Conservation (phyloP, 2,113 vertebrate species). For the Cottus gobio region DNA sequence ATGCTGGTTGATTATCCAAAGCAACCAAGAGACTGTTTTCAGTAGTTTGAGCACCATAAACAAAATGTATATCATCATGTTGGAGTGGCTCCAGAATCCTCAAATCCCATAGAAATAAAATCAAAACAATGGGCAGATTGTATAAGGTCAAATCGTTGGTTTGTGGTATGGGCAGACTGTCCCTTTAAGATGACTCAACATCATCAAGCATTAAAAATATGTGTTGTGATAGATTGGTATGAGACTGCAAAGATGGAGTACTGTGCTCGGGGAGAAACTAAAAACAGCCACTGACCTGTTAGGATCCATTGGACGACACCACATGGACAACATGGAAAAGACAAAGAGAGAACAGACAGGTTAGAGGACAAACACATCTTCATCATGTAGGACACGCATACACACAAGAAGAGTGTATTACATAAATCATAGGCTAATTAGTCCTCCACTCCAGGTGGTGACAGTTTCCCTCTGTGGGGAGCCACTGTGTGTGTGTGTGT, state of each 20-base stretch:
- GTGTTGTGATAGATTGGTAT: not conserved
- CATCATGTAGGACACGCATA: not conserved
- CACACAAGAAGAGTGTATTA: conserved; percentile 46
- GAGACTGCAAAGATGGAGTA: not conserved
- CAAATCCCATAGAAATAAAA: not conserved
- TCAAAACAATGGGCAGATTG: not conserved
- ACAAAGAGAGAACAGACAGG: conserved; percentile 33
- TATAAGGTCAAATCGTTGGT: not conserved
- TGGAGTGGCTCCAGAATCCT: not conserved
- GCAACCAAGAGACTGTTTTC: not conserved
- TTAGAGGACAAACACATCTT: conserved; percentile 29
- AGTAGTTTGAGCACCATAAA: not conserved
- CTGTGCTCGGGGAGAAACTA: not conserved
- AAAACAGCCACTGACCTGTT: conserved; percentile 60
- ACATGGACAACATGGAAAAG: conserved; percentile 43
- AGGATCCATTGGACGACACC: not conserved
- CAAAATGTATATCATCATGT: not conserved
- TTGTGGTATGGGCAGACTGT: not conserved
- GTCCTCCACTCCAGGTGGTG: conserved; percentile 74
- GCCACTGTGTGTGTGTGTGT: conserved; percentile 61
- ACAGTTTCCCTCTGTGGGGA: conserved; percentile 74
- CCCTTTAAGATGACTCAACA: no score
- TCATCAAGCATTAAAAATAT: not conserved
- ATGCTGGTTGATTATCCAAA: not conserved
- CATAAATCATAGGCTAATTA: conserved; percentile 79